A percentile compares a stretch with the other conserved stretches of the same genome.
phyloP scores from a whole-genome alignment of 1,140 invertebrate genomes.

The Heliconius hewitsoni region DNA sequence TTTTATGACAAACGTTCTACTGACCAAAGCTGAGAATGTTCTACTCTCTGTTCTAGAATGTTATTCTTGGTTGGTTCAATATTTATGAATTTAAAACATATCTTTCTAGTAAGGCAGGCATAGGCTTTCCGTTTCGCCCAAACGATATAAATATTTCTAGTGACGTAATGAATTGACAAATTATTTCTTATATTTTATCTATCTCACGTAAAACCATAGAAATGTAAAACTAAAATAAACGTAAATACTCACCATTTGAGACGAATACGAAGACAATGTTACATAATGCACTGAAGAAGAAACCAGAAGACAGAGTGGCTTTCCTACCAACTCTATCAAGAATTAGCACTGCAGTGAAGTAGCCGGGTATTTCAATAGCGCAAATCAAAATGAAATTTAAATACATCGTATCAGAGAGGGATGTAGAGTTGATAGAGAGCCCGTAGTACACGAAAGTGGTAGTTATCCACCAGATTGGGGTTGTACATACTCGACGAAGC shows the following conservation, averaged over 20 bases:
- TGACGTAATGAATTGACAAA: too few species aligned
- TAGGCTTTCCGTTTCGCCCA: too few species aligned
- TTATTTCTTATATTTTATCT: too few species aligned
- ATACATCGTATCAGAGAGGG: slow-evolving; percentile 87
- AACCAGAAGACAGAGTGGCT: slow-evolving; percentile 81
- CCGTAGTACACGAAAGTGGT: slow-evolving; percentile 91
- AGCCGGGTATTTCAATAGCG: slow-evolving; percentile 87
- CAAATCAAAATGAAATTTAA: slow-evolving; percentile 86
- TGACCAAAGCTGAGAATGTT: too few species aligned
- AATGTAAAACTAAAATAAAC: too few species aligned
- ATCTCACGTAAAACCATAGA: too few species aligned
- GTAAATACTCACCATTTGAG: slow-evolving; percentile 47
- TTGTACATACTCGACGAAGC: slow-evolving; percentile 84
- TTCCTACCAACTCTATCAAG: slow-evolving; percentile 85
- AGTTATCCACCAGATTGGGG: slow-evolving; percentile 88
- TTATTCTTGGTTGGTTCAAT: too few species aligned
- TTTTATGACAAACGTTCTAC: too few species aligned
- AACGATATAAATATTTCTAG: too few species aligned
- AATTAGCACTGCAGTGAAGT: slow-evolving; percentile 83
- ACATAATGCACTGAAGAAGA: slow-evolving; percentile 83
- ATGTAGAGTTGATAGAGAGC: slow-evolving; percentile 89
- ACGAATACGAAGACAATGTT: slow-evolving; percentile 46
- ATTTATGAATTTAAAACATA: too few species aligned
- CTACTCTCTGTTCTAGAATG: too few species aligned
- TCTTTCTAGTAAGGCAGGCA: too few species aligned